Evolutionary conservation across 2,113 vertebrate species (phyloP), one percentile per base, ranked within the genome.

Genomic region (Hippocampus mohnikei): DNA sequence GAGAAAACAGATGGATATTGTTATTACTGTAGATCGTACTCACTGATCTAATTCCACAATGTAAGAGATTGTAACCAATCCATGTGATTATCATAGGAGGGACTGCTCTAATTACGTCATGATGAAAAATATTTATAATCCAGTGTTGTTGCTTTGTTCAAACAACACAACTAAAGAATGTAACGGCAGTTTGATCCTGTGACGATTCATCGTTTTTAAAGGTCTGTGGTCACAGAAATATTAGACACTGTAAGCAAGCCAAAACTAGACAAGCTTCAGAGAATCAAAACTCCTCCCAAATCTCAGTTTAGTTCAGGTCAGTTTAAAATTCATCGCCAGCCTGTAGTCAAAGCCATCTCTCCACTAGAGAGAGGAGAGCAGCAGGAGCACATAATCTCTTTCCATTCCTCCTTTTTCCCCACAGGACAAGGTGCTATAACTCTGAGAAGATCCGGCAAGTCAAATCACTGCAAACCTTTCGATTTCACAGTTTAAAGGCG

Each of bases 401-500:
- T 72, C 61, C 64, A 42, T 75, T 71, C 59, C 67, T 64, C 71
- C 71, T 6, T 68, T 60, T 52, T 62, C 18, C 66, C 52, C 64
- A 56, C 29, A 70, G 53, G 60, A 79, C 63, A 66, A 8, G 0
- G 69, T 80, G 77, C 78, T 81, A 79, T 81, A 74, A 83, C 77
- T 73, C 66, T 64, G 65, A 68, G 71, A 84, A 80, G 77, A 84
- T 73, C n/a, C 48, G 52, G 76, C 65, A 77, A 79, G 84, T 83
- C 71, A 73, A 81, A 84, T 81, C 71, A 58, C 74, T 82, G 76
- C 74, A 67, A n/a, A 65, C 63, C 66, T 73, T 86, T 78, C 81
- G 74, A 88, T 88, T 83, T 82, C 69, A 79, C 82, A 74, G 77
- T 81, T 76, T 83, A 82, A 81, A 55, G 70, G 80, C 81, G 77